A percentile compares a stretch with the other conserved stretches of the same genome.
These are phyloP conservation scores for Henricia sp. DNA, from an alignment of 53 echinoderm and acorn worm genomes.

Conservation along the genomic window DNA sequence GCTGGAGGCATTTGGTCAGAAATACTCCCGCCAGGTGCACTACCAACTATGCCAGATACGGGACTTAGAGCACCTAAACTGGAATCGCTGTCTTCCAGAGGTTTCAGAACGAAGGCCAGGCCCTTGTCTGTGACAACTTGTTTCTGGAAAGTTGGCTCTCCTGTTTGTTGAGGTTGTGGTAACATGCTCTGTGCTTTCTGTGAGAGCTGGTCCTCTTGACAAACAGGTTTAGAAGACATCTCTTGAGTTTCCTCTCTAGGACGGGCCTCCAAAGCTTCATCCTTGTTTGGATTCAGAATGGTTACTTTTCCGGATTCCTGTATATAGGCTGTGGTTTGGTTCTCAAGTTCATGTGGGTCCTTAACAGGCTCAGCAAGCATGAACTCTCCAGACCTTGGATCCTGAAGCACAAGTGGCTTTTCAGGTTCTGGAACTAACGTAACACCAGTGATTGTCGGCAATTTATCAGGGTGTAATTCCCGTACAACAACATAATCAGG, in stretches of 20 bases:
- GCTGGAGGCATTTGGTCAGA: neutral
- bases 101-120: constrained; percentile 70
- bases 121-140: constrained; percentile 81
- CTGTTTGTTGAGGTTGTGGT: neutral
- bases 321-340: constrained; percentile 42
- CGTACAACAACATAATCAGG: constrained; percentile 38
- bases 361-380: constrained; percentile 75
- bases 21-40: constrained; percentile 31
- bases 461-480: constrained; percentile 31
- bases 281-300: constrained; percentile 39
- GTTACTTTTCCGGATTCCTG: constrained; percentile 36
- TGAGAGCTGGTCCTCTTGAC: neutral
- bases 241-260: constrained; percentile 10
- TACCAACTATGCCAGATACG: constrained; percentile 21
- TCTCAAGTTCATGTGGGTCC: constrained; percentile 61
- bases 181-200: neutral
- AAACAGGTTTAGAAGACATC: neutral
- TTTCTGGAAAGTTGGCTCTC: constrained; percentile 38
- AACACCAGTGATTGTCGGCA: constrained; percentile 33
- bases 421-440: constrained; percentile 4
- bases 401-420: constrained; percentile 68
- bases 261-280: constrained; percentile 15
- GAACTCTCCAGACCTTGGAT: constrained; percentile 71
- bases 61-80: constrained; percentile 32
- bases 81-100: constrained; percentile 30